Conservation (phyloP, 2,888 invertebrate species). For the Caprella mutica region DNA sequence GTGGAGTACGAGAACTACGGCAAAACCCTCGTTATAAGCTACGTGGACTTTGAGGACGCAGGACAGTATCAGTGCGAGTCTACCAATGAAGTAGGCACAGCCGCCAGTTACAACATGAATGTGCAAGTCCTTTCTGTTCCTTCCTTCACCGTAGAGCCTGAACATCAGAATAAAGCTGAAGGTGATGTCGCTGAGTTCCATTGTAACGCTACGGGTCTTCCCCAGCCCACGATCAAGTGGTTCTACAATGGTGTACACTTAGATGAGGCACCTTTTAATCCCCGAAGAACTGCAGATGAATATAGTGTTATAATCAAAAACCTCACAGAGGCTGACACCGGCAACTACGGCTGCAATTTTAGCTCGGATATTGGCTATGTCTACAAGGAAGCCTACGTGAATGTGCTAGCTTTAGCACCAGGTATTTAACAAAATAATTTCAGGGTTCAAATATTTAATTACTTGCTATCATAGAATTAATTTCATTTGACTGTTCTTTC, state of each 20-base stretch:
- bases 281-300: constrained; percentile 53
- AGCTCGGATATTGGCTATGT: constrained; percentile 96
- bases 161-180: constrained; percentile 75
- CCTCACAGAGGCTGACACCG: constrained; percentile 76
- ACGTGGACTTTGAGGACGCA: constrained; percentile 74
- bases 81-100: constrained; percentile 77
- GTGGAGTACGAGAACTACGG: constrained; percentile 68
- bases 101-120: constrained; percentile 71
- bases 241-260: constrained; percentile 89
- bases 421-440: no score
- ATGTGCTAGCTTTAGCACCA: constrained; percentile 75
- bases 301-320: constrained; percentile 66
- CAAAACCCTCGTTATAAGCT: constrained; percentile 77
- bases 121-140: constrained; percentile 43
- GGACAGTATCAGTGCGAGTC: constrained; percentile 89
- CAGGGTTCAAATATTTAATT: no score
- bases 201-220: constrained; percentile 80
- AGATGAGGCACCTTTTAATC: constrained; percentile 56
- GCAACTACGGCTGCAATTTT: constrained; percentile 98
- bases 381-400: constrained; percentile 93
- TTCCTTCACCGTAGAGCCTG: constrained; percentile 71
- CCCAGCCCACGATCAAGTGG: constrained; percentile 86
- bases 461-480: no score
- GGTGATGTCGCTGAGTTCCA: constrained; percentile 74
- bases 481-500: constrained; percentile 53